A percentile compares a stretch with the other conserved stretches of the same genome.
phyloP scores from a whole-genome alignment of 2,888 invertebrate genomes.

The Tiliacea citrago region DNA sequence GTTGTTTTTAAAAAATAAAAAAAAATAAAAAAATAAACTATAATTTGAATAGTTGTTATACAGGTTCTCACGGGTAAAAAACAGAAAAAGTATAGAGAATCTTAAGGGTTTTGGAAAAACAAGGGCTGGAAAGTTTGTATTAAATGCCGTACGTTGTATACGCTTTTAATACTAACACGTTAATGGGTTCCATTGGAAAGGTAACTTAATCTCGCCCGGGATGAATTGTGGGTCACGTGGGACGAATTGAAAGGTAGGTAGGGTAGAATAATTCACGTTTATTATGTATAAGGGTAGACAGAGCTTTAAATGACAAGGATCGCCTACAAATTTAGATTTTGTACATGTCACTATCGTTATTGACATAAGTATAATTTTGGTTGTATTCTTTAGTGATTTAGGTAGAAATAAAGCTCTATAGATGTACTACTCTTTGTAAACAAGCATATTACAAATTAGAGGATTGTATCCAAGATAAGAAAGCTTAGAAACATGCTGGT shows the following conservation, averaged over 20 bases:
- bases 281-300: constrained; percentile 31
- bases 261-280: constrained; percentile 46
- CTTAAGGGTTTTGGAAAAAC: too few relatives aligned
- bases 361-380: constrained; percentile 5
- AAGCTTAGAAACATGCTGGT: too few relatives aligned
- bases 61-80: too few relatives aligned
- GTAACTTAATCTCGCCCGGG: constrained; percentile 56
- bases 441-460: too few relatives aligned
- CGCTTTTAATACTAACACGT: constrained; percentile 43
- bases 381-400: neutral
- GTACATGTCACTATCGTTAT: neutral
- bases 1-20: too few relatives aligned
- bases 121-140: too few relatives aligned
- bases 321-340: neutral
- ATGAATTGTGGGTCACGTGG: constrained; percentile 21
- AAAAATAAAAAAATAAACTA: too few relatives aligned
- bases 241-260: constrained; percentile 45
- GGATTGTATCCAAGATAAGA: too few relatives aligned
- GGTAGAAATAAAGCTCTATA: neutral
- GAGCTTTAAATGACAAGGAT: constrained; percentile 48
- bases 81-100: too few relatives aligned
- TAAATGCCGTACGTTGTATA: too few relatives aligned
- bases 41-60: too few relatives aligned
- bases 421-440: neutral
- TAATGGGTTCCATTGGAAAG: constrained; percentile 51